Percentiles rank a stretch among this genome's conserved stretches.
These are phyloP conservation scores for Dicrurus megarhynchus DNA, from an alignment of 2,113 vertebrate genomes.

Conservation along the genomic window DNA sequence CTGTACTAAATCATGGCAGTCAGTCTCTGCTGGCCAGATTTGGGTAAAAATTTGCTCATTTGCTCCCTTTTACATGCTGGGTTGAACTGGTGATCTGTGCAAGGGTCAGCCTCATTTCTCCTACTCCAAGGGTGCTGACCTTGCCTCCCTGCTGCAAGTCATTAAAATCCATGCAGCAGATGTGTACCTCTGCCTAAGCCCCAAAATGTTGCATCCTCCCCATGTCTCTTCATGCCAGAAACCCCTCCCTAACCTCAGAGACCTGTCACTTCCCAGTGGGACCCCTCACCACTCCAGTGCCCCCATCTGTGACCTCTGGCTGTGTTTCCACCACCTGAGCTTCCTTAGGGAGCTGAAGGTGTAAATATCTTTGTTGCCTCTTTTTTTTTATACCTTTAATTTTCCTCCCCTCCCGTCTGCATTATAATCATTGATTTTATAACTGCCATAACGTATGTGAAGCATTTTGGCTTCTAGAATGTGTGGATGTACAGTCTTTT, in stretches of 20 bases:
- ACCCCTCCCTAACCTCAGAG: background rate
- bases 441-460: background rate
- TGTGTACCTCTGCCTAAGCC: background rate
- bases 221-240: background rate
- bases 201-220: background rate
- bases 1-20: background rate
- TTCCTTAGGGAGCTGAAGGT: background rate
- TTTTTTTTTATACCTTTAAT: background rate
- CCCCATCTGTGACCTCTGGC: background rate
- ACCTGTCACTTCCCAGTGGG: background rate
- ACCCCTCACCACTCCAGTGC: background rate
- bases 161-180: background rate
- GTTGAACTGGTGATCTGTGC: background rate
- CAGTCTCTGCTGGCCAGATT: background rate
- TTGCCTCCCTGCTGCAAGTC: background rate
- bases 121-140: background rate
- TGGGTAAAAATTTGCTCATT: background rate
- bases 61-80: background rate
- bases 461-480: background rate
- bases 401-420: background rate
- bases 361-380: background rate
- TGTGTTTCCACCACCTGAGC: background rate
- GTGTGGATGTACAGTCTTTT: background rate
- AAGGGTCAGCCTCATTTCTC: background rate
- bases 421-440: background rate